A percentile compares a stretch with the other conserved stretches of the same genome.
phyloP scores from a whole-genome alignment of 2,888 invertebrate genomes.

The Tetragnatha montana region DNA sequence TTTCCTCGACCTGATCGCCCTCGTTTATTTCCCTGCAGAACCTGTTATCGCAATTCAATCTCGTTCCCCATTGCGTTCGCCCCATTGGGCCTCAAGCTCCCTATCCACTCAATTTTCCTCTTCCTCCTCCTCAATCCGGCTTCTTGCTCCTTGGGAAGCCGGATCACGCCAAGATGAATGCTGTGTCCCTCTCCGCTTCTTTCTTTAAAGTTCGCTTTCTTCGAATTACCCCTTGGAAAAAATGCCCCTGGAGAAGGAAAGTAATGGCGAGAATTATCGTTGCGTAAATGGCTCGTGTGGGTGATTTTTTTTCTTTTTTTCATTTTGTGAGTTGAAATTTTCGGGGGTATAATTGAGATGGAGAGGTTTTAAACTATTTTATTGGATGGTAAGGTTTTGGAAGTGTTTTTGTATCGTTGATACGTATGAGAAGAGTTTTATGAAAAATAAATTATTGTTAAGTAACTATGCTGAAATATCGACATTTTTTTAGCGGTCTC shows the following conservation, averaged over 20 bases:
- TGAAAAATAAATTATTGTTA: neutral
- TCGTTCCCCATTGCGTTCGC: slow-evolving; percentile 8
- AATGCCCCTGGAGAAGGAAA: neutral
- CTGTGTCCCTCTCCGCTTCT: neutral
- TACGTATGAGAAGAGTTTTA: neutral
- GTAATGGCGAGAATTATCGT: neutral
- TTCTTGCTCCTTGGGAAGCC: neutral
- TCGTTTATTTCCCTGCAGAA: slow-evolving; percentile 29
- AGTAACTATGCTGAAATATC: neutral
- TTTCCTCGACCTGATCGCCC: slow-evolving; percentile 20
- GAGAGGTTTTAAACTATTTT: neutral
- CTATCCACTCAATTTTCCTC: slow-evolving; percentile 5
- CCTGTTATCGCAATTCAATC: slow-evolving; percentile 39
- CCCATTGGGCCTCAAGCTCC: neutral
- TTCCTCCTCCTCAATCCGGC: neutral
- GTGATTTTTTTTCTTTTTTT: neutral
- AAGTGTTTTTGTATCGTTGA: too few relatives aligned
- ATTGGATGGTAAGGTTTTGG: neutral
- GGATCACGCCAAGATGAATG: neutral
- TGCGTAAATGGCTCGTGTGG: neutral
- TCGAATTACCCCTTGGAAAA: neutral
- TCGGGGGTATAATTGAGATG: neutral
- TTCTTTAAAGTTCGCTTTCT: neutral
- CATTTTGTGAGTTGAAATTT: neutral
- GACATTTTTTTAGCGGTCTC: neutral